phyloP scores from a whole-genome alignment of 1,140 invertebrate genomes.

The Adelges cooleyi region DNA sequence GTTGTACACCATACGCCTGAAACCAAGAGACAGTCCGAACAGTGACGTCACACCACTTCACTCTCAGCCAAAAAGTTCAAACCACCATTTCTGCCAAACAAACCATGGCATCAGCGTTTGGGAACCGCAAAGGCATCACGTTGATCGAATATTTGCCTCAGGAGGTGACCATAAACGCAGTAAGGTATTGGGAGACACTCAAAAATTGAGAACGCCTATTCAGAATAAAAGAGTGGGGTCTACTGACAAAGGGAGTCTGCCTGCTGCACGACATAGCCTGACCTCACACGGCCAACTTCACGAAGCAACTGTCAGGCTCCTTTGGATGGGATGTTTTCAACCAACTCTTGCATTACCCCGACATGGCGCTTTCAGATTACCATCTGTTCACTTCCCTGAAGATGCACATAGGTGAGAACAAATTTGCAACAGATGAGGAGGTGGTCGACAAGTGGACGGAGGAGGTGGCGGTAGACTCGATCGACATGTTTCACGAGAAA shows the following conservation, averaged over 20 bases:
- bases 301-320: too few species aligned
- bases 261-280: slow-evolving; percentile 25
- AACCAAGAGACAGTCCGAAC: slow-evolving; percentile 33
- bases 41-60: slow-evolving; percentile 34
- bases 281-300: background rate
- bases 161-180: slow-evolving; percentile 33
- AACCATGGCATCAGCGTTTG: slow-evolving; percentile 33
- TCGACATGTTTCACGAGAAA: too few species aligned
- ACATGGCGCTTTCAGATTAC: slow-evolving; percentile 3
- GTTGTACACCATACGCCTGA: slow-evolving; percentile 32
- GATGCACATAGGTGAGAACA: background rate
- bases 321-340: background rate
- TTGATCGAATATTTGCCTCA: slow-evolving; percentile 34
- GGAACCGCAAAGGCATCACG: slow-evolving; percentile 34
- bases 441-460: background rate
- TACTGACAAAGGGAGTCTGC: slow-evolving; percentile 31
- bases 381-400: background rate
- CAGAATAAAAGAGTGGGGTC: background rate
- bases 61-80: slow-evolving; percentile 17
- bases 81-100: slow-evolving; percentile 32
- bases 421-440: background rate
- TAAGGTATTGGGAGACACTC: slow-evolving; percentile 32
- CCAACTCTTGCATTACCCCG: background rate
- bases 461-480: background rate
- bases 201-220: slow-evolving; percentile 3